Base-by-base conservation (phyloP, 2,797 vertebrate species). In the Thunnus albacares region DNA sequence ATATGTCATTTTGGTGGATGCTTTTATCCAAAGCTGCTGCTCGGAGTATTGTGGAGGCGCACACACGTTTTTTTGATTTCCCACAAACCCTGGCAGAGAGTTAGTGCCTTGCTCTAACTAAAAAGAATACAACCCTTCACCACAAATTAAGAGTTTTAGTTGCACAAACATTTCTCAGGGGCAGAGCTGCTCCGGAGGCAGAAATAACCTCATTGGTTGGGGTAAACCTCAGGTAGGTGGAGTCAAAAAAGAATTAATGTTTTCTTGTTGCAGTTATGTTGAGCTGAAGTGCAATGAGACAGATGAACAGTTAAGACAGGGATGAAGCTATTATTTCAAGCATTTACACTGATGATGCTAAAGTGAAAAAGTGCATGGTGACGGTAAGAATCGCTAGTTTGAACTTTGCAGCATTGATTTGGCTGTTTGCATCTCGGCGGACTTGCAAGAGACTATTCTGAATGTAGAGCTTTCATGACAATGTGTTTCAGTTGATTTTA, bases 71-170 rank as follows among this genome's bases (percentile, higher is more conserved):
- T 89, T 91, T 82, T 63, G 24, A 80, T 77, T 78, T n/a, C 18
- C 81, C 80, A 30, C 86, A 86, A 75, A 56, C 49, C 73, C 86
- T 75, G 56, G 70, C 73, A 80, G 61, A 68, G 86, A 85, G 77
- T 61, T 22, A 35, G 79, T 17, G 83, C 85, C 77, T 75, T 10
- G 79, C 86, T 82, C 57, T 69, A 63, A 80, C 89, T 86, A 69
- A 79, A 86, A 87, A 74, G 75, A 90, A 90, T 66, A 89, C 80
- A 87, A 83, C 69, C 79, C 84, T 22, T 4, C n/a, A 84, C 87
- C 90, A 77, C 92, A 92, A 92, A 92, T 88, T 71, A 87, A 87
- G 71, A 85, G 86, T 86, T 91, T 55, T 69, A 75, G 82, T 77
- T 82, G 75, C 84, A 77, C 79, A 88, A 88, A 90, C 86, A 82